Evolutionary conservation across 2,888 invertebrate species (phyloP).

Genomic region (Fragum fragum): DNA sequence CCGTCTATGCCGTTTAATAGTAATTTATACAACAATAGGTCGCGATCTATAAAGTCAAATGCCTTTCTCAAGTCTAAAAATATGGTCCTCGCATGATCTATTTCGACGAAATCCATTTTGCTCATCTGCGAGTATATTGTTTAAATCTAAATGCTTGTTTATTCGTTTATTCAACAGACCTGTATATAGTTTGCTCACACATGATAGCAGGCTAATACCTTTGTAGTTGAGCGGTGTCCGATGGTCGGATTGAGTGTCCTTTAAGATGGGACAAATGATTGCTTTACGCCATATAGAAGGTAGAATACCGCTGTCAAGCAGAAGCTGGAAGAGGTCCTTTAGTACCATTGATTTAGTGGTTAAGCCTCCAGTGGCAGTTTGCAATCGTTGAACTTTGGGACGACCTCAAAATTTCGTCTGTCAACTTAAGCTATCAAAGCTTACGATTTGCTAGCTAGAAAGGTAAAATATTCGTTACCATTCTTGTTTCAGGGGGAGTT

Average conservation of each 20-base stretch:
- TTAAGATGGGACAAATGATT: conserved; percentile 29
- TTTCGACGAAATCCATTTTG: conserved; percentile 47
- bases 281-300: conserved; percentile 41
- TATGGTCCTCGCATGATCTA: conserved; percentile 54
- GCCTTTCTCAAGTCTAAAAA: conserved; percentile 31
- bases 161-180: conserved; percentile 44
- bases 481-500: neutral
- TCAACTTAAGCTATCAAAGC: too few relatives aligned
- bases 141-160: conserved; percentile 19
- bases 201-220: conserved; percentile 36
- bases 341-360: conserved; percentile 20
- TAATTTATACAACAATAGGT: conserved; percentile 48
- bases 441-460: too few relatives aligned
- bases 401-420: too few relatives aligned
- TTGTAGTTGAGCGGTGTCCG: conserved; percentile 25
- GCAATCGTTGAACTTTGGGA: too few relatives aligned
- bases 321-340: conserved; percentile 36
- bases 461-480: too few relatives aligned
- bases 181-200: conserved; percentile 52
- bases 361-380: conserved; percentile 16
- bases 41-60: conserved; percentile 40
- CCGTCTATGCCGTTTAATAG: conserved; percentile 37
- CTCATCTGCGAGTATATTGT: conserved; percentile 43
- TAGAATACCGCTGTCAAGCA: conserved; percentile 35
- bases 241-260: conserved; percentile 25